Base-by-base conservation (phyloP, 2,797 vertebrate species). In the Tokudaia muenninki region DNA sequence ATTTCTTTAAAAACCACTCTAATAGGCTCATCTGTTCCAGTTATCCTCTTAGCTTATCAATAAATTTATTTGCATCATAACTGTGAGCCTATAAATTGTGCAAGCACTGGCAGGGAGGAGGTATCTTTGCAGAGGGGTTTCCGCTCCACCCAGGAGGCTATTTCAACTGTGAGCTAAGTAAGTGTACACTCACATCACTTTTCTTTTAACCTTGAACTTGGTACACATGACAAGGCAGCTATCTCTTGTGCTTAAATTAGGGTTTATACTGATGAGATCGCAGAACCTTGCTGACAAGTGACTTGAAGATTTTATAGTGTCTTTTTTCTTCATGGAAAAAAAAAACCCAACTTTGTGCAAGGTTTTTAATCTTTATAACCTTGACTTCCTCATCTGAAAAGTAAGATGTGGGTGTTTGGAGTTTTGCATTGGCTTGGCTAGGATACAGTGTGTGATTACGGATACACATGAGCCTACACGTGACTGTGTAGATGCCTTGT, bases 41-140 rank as follows among this genome's bases (percentile, higher is more conserved):
- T 70, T 55, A 11, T 79, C 44, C 44, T 70, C 55, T 91, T 81
- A n/a, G 6, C 70, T 89, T 93, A 89, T 89, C 81, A 81, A 80
- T 61, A 78, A 57, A 70, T 70, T 87, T 50, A 57, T 81, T 81
- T 52, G 52, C 13, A 21, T 63, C 19, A 24, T 80, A 57, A 44
- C 4, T 34, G 31, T 52, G 17, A 31, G 19, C 57, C 12, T 72
- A 37, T 47, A 34, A 65, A 90, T 59, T 59, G 19, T 12, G 31
- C 34, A 92, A 78, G 65, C 11, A 12, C 2, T 6, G 61, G 34
- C 34, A 0, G 47, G 22, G 44, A 52, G 37, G 67, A 52, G 26
- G 17, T 1, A 44, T 67, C 44, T 91, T 94, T 41, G 34, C 6
- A 75, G 31, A 50, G 21, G 21, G 59, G 52, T 65, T 88, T 75